A percentile compares a stretch with the other conserved stretches of the same genome.
Conservation (phyloP, 2,113 vertebrate species). For the Hippocampus comes region DNA sequence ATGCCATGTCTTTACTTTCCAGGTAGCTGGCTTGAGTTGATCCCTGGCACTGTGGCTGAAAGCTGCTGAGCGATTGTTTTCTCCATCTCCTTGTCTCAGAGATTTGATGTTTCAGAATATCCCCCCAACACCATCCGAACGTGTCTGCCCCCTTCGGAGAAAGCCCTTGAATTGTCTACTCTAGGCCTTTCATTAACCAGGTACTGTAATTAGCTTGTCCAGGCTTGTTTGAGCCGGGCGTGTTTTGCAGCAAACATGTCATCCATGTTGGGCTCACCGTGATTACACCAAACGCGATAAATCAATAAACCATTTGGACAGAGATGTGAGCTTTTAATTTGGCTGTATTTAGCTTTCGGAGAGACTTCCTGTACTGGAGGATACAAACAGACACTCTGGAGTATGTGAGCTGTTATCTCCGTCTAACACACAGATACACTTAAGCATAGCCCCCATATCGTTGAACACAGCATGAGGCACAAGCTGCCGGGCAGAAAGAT, state of each 20-base stretch:
- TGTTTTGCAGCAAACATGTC: not conserved
- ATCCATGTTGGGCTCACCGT: not conserved
- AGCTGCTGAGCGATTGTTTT: constrained; percentile 4
- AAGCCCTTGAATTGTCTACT: not conserved
- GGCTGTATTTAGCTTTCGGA: constrained; percentile 34
- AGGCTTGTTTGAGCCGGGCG: not conserved
- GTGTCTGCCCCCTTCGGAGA: not conserved
- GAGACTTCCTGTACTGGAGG: constrained; percentile 38
- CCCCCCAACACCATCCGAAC: not conserved
- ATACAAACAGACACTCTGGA: constrained; percentile 40
- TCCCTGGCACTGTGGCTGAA: constrained; percentile 5
- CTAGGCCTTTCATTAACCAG: not conserved
- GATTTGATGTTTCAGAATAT: not conserved
- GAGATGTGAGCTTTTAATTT: constrained; percentile 31
- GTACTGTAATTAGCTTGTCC: not conserved
- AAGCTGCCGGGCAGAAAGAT: constrained; percentile 22
- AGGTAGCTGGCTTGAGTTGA: constrained; percentile 10
- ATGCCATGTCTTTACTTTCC: constrained; percentile 5
- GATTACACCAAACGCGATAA: constrained; percentile 11
- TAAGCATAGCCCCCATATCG: constrained; percentile 16
- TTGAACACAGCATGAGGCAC: constrained; percentile 26
- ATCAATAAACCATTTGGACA: constrained; percentile 25
- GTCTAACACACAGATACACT: constrained; percentile 28
- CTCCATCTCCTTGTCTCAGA: not conserved
- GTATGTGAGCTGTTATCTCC: constrained; percentile 42